Base-by-base conservation (phyloP, 53 echinoderm and acorn worm species). In the Echinarachnius parma region DNA sequence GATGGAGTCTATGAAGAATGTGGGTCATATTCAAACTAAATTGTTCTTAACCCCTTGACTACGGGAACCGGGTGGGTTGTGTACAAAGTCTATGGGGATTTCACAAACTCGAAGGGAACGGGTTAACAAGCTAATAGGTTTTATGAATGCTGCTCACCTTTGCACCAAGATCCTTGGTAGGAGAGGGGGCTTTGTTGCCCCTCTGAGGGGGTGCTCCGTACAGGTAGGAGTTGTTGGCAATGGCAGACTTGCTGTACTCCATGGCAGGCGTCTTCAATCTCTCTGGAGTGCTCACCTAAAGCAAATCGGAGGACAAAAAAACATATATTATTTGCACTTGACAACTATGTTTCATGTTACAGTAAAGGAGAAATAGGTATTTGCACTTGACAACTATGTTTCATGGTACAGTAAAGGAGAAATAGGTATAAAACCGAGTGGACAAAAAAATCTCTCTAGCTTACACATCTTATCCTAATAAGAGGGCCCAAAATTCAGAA, bases 211-310 rank as follows among this genome's bases (percentile, higher is more conserved):
- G 86, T 31, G 86, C 72, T 36, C 83, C 83, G 83, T 75, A 86
- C 10, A 91, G 74, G 75, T 80, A 91, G 77, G 92, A 86, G 77
- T 91, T 71, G 44, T 80, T 83, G 13, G 83, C 83, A 66, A 79
- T 50, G 26, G 86, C 68, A 49, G 89, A 68, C 45, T 83, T 93
- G 46, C 81, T 62, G 55, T 72, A 86, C 44, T 83, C 86, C 84
- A 95, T 87, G 20, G 87, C 78, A 21, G 95, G 95, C 10, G 95
- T 95, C 65, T 95, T 87, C 53, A 95, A 56, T 52, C 90, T 87
- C 47, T 87, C 78, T 30, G 95, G 95, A 10, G 95, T 95, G 24
- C 68, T 78, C 34, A 95, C 81, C 95, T 95, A 56, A 11, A 57
- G 59, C 14, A 29, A 21, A 75, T 42, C 14, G 53, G 8, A 19